Evolutionary conservation across 1,140 invertebrate species (phyloP).

Genomic region (Pentalonia nigronervosa): DNA sequence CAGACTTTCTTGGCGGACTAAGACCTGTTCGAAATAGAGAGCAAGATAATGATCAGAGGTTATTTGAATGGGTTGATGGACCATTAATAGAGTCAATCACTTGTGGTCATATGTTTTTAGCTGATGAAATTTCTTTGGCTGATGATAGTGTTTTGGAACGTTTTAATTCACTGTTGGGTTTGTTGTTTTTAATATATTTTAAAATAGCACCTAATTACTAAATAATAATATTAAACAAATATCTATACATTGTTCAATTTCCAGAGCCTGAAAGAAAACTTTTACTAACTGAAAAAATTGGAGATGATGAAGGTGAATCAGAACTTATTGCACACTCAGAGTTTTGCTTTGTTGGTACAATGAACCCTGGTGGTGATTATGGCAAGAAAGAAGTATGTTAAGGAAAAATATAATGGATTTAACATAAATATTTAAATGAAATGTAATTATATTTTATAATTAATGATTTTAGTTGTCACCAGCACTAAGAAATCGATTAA

Average conservation of each 20-base stretch:
- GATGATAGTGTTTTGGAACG: slow-evolving; percentile 98
- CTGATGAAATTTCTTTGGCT: slow-evolving; percentile 98
- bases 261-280: slow-evolving; percentile 89
- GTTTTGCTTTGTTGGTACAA: slow-evolving; percentile 96
- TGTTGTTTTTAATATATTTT: neutral
- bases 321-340: slow-evolving; percentile 73
- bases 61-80: slow-evolving; percentile 99
- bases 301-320: slow-evolving; percentile 64
- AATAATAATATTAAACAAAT: neutral
- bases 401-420: neutral
- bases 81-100: slow-evolving; percentile 92
- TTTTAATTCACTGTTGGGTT: slow-evolving; percentile 89
- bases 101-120: slow-evolving; percentile 86
- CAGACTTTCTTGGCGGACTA: slow-evolving; percentile 96
- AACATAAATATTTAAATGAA: neutral
- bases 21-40: slow-evolving; percentile 82
- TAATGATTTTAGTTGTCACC: slow-evolving; percentile 79
- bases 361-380: slow-evolving; percentile 99
- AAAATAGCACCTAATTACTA: neutral
- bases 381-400: slow-evolving; percentile 93
- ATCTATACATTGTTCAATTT: slow-evolving; percentile 57
- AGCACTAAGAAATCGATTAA: slow-evolving; percentile 95
- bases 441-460: neutral
- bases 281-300: slow-evolving; percentile 87
- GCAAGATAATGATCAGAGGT: slow-evolving; percentile 65